These are phyloP conservation scores for Dromaius novaehollandiae DNA, from an alignment of 2,113 vertebrate species.

Conservation along the genomic window DNA sequence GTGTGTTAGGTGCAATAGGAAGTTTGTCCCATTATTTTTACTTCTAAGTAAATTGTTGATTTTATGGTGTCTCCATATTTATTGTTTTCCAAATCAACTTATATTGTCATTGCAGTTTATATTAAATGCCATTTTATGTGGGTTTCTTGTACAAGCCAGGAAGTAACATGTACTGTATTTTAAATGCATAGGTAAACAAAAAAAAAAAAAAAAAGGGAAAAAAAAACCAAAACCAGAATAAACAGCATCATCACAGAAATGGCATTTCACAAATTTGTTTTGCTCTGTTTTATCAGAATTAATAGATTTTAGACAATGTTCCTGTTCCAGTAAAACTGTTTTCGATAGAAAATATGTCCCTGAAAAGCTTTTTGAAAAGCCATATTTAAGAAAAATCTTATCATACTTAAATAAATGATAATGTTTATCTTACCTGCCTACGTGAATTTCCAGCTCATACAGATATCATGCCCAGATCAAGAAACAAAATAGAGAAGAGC, in stretches of 20 bases:
- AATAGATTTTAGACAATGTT: background rate
- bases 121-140: background rate
- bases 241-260: background rate
- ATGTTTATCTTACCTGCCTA: background rate
- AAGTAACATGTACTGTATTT: background rate
- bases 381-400: background rate
- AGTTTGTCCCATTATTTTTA: background rate
- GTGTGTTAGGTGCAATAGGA: background rate
- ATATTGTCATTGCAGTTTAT: background rate
- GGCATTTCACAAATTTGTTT: background rate
- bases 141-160: background rate
- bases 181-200: background rate
- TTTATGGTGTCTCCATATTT: background rate
- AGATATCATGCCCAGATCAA: background rate
- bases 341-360: background rate
- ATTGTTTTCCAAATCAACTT: background rate
- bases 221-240: background rate
- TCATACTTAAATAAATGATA: background rate
- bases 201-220: background rate
- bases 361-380: background rate
- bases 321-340: background rate
- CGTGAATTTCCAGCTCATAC: background rate
- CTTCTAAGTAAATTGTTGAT: background rate
- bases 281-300: background rate
- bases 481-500: background rate